These are phyloP conservation scores for Lates calcarifer DNA, from an alignment of 2,113 vertebrate species.

Conservation along the genomic window DNA sequence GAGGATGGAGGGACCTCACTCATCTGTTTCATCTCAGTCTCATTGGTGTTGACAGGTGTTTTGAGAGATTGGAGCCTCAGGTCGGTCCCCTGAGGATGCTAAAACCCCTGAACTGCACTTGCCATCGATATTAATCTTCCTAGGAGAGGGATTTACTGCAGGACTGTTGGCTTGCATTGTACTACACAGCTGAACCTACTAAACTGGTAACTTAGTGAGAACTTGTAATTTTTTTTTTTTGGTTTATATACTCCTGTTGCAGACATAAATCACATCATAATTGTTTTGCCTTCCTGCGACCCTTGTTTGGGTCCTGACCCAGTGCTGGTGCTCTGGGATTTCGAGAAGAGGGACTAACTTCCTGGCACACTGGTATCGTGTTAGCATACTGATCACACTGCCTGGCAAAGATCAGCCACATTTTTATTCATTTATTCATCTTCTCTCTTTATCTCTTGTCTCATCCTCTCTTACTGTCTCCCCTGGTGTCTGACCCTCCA, in stretches of 20 bases:
- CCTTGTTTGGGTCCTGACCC: constrained; percentile 36
- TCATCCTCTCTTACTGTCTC: constrained; percentile 12
- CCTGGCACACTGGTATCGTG: constrained; percentile 34
- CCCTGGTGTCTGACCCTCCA: constrained; percentile 10
- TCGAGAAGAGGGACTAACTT: constrained; percentile 15
- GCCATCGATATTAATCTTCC: not conserved
- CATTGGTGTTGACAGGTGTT: not conserved
- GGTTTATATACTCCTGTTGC: not conserved
- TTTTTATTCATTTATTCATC: constrained; percentile 69
- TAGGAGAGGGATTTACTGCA: constrained; percentile 10
- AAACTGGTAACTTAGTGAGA: not conserved
- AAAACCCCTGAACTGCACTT: not conserved
- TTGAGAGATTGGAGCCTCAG: not conserved
- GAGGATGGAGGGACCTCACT: not conserved
- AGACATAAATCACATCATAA: constrained; percentile 13
- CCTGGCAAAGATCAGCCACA: constrained; percentile 40
- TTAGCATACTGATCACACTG: constrained; percentile 57
- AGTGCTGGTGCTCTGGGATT: constrained; percentile 6
- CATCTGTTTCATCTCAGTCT: not conserved
- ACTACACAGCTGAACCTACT: not conserved
- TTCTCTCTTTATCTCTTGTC: constrained; percentile 25
- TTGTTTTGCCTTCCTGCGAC: constrained; percentile 10
- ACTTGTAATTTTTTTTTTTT: constrained; percentile 1
- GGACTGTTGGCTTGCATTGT: not conserved
- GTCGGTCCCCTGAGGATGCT: not conserved